Evolutionary conservation across 1,140 invertebrate species (phyloP), one percentile per base, ranked within the genome.

Genomic region (Fopius arisanus): DNA sequence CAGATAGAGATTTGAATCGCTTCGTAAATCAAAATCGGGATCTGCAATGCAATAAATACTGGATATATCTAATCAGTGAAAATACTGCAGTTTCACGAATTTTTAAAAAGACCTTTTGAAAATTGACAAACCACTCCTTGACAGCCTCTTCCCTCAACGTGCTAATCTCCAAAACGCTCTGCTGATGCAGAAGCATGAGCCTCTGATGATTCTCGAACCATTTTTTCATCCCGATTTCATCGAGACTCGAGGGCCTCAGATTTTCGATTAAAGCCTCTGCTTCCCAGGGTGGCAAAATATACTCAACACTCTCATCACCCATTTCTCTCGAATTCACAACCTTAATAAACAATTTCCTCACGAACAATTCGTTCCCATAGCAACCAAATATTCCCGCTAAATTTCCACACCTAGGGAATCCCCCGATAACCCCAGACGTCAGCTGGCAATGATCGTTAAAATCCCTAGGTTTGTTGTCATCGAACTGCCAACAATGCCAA

Each of bases 131-230:
- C 33, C 89, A 89, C 85, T 95, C 93, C 82, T 94, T 94, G 0
- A 94, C 91, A 29, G 90, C 87, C 86, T 95, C 94, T 80, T 94
- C 93, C 65, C 90, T 89, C 76, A 92, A 82, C 26, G 88, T 86
- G 12, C 87, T 89, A 21, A 93, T 92, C 87, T 96, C 94, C 21
- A 94, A 86, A 75, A 93, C 89, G 33, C 93, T 93, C 89, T 95
- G 93, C 82, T 95, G 93, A 75, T 93, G 93, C n/a, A 96, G 81
- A 82, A 94, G 92, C 77, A 95, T 91, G 3, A 95, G 82, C 76
- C 91, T 90, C 79, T 94, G 92, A 78, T 95, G 94, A 83, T 91
- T 92, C 78, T 95, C 93, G 43, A 94, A 86, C 94, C 94, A 96
- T 62, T 81, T 81, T 78, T 87, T 84, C 1, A 84, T 87, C 59